Percentiles rank a stretch among this genome's conserved stretches.
phyloP scores from a whole-genome alignment of 2,888 invertebrate species.

The Portevinia maculata region DNA sequence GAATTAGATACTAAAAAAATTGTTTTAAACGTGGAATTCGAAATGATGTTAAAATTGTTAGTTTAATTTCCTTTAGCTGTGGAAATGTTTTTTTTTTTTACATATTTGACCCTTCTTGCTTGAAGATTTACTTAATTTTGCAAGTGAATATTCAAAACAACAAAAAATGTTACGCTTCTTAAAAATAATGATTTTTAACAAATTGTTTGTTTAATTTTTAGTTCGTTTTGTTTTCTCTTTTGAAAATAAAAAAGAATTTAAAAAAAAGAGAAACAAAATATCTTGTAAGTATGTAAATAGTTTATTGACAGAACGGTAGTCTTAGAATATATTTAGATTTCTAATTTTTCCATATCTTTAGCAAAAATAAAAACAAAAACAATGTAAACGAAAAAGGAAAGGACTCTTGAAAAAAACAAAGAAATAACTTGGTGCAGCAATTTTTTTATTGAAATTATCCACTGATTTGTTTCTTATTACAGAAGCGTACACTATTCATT shows the following conservation, averaged over 20 bases:
- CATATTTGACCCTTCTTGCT: background rate
- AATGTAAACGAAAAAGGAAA: background rate
- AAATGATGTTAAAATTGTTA: background rate
- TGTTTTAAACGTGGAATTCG: no score
- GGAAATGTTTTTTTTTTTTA: constrained; percentile 1
- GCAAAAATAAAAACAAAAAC: constrained; percentile 19
- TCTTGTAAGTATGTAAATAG: constrained; percentile 69
- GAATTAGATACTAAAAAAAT: background rate
- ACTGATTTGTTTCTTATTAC: constrained; percentile 27
- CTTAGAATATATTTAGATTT: constrained; percentile 30
- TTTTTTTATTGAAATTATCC: constrained; percentile 21
- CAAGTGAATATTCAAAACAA: constrained; percentile 45
- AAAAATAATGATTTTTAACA: constrained; percentile 35
- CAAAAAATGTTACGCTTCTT: constrained; percentile 54
- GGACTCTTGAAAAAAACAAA: background rate
- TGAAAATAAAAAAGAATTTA: constrained; percentile 54
- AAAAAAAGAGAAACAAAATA: constrained; percentile 34
- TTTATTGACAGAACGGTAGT: constrained; percentile 30
- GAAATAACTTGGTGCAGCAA: constrained; percentile 36
- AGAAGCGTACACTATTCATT: background rate
- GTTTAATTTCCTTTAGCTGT: no score
- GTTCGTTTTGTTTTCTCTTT: constrained; percentile 36
- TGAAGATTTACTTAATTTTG: constrained; percentile 57
- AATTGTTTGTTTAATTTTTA: constrained; percentile 22
- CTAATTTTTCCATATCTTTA: constrained; percentile 12